phyloP scores from a whole-genome alignment of 2,797 vertebrate genomes.

The Siniperca scherzeri region DNA sequence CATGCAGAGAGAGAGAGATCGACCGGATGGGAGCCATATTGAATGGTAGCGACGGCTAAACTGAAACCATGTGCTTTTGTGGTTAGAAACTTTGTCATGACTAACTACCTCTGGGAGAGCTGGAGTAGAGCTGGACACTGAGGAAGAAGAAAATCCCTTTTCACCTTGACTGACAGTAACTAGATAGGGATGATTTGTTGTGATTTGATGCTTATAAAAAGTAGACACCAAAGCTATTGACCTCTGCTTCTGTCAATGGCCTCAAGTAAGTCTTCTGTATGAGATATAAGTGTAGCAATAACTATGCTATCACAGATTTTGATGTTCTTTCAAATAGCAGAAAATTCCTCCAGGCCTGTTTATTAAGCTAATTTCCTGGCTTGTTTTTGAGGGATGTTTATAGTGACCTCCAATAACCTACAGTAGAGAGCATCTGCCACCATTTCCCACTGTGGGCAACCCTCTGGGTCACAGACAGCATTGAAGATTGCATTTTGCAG shows the following conservation, averaged over 20 bases:
- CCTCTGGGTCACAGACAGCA: slow-evolving; percentile 51
- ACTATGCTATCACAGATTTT: slow-evolving; percentile 24
- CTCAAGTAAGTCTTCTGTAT: slow-evolving; percentile 11
- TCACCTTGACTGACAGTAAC: slow-evolving; percentile 71
- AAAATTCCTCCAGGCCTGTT: slow-evolving; percentile 28
- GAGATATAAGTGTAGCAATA: slow-evolving; percentile 24
- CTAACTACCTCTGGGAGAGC: slow-evolving; percentile 76
- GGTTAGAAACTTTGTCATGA: slow-evolving; percentile 77
- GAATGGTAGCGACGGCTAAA: slow-evolving; percentile 81
- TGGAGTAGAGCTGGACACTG: slow-evolving; percentile 50
- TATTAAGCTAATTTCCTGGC: slow-evolving; percentile 39
- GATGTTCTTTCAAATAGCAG: slow-evolving; percentile 42
- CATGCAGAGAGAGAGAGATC: slow-evolving; percentile 49
- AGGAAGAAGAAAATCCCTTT: slow-evolving; percentile 53
- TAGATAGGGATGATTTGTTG: slow-evolving; percentile 72
- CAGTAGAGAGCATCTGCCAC: slow-evolving; percentile 57
- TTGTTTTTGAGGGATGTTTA: slow-evolving; percentile 48
- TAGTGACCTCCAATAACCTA: slow-evolving; percentile 58
- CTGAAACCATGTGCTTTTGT: slow-evolving; percentile 82
- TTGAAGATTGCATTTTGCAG: slow-evolving; percentile 74
- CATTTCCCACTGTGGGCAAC: slow-evolving; percentile 58
- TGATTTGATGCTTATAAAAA: slow-evolving; percentile 70
- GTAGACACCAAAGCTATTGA: slow-evolving; percentile 59
- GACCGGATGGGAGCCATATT: slow-evolving; percentile 75
- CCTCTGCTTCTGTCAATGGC: slow-evolving; percentile 45